These are phyloP conservation scores for Tholera decimalis DNA, from an alignment of 2,888 invertebrate species.

Conservation along the genomic window DNA sequence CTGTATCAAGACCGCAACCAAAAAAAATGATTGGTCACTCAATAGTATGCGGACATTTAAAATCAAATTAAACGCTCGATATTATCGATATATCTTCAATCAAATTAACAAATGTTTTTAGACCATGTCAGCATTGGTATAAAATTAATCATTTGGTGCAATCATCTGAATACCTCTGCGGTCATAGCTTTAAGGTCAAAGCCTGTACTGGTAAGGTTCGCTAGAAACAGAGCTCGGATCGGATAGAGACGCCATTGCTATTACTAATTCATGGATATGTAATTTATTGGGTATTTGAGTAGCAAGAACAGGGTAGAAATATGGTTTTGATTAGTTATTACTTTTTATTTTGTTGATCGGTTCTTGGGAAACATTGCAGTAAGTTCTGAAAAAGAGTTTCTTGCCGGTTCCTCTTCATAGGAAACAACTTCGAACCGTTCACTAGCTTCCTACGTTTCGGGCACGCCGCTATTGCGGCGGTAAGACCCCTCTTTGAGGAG, in stretches of 20 bases:
- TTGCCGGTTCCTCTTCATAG: no score
- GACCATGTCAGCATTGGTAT: neutral
- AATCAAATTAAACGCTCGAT: conserved; percentile 22
- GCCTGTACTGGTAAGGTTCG: conserved; percentile 2
- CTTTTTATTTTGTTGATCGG: no score
- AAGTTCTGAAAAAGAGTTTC: no score
- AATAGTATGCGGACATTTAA: conserved; percentile 37
- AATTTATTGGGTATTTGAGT: neutral
- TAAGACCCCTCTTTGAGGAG: no score
- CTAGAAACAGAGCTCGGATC: neutral
- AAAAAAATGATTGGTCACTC: conserved; percentile 18
- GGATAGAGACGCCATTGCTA: neutral
- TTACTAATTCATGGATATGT: neutral
- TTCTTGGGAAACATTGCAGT: no score
- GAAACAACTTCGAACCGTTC: no score
- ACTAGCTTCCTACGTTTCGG: no score
- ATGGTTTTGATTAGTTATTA: no score
- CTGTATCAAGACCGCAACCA: conserved; percentile 33
- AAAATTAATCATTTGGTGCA: conserved; percentile 28
- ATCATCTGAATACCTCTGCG: conserved; percentile 26
- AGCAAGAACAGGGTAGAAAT: no score
- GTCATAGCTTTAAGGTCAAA: conserved; percentile 33
- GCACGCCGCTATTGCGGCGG: no score
- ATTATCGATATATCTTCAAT: conserved; percentile 34
- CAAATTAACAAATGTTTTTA: conserved; percentile 10